Evolutionary conservation across 2,888 invertebrate genomes (phyloP), one percentile per base, ranked within the genome.

Genomic region (Cryptocephalus moraei): DNA sequence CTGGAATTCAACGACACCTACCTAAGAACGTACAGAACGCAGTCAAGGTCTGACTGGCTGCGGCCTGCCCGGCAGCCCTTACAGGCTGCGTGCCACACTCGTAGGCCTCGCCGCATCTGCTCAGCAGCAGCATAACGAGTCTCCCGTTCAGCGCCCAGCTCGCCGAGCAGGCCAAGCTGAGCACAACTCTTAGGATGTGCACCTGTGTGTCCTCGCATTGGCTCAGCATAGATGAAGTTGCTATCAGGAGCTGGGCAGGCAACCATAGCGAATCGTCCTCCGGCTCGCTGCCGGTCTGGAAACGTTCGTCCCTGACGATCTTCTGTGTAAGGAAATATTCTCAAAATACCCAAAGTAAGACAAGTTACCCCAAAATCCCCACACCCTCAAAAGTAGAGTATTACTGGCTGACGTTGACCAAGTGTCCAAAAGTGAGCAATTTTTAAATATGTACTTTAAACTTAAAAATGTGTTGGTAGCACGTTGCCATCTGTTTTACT

Each of bases 211-310:
- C 93, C 62, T 93, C 92, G 46, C 87, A 74, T 63, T 90, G 82
- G 55, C 82, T 78, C 60, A 84, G 78, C 62, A 89, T 82, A 0
- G 85, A 84, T 14, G 86, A 82, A 45, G 94, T 88, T 1, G 92
- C 84, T 55, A 87, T 82, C 34, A 95, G 75, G 47, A 95, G 76
- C 70, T 95, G 95, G 2, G 91, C 87, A 6, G 94, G 92, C 64
- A 94, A 75, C 92, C 93, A 93, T 41, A 90, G 75, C 1, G 91
- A 91, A 71, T 93, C 92, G 66, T 91, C 89, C 71, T 93, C 92
- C 1, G 89, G 88, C 66, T 93, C 93, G 54, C 87, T 81, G 22
- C 89, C 88, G 12, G 91, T 82, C 66, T 92, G 91, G 66, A 94
- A 93, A 48, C 92, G 78, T 66, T 92, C 91, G 72, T 95, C 94